Base-by-base conservation (phyloP, 2,797 vertebrate species). In the Pipistrellus pipistrellus region DNA sequence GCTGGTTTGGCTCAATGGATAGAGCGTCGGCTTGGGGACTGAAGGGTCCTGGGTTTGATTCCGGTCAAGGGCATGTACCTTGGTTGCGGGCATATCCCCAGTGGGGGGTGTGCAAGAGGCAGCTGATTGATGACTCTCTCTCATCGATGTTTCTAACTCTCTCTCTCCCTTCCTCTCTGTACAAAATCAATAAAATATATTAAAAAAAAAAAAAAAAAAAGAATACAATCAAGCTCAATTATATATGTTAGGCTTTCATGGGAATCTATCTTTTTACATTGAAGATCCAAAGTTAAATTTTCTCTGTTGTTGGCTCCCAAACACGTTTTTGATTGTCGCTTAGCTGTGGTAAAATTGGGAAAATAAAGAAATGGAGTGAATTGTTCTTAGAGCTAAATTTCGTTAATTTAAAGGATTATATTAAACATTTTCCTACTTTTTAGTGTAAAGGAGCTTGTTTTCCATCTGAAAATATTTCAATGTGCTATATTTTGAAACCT, bases 351-450 rank as follows among this genome's bases (percentile, higher is more conserved):
- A 85, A 85, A 82, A 27, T 46, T 85, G n/a, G 48, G 32, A 73
- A 93, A 84, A 78, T 85, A 62, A 85, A 41, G 18, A 10, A 93
- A 73, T 72, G 21, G 1, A 25, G 14, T 35, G n/a, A 48, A 4
- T 88, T 69, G 71, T 75, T 93, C n/a, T 62, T 80, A 62, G 57
- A 77, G 17, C 17, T 89, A 62, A 89, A 20, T 92, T 90, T 80
- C 68, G 9, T 76, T 76, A 76, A 76, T 23, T 76, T 76, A 78
- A 85, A 92, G 51, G 23, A 41, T 83, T 51, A 64, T 55, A 25
- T 73, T 84, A 35, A 85, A 73, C 30, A 25, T 72, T 64, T 88
- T 38, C 8, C 35, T 48, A 17, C 30, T 27, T 84, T 93, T 93
- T 38, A 73, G 72, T 73, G 14, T 83, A 66, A 59, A 94, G 62